phyloP scores from a whole-genome alignment of 2,888 invertebrate genomes.

The Acanthosoma haemorrhoidale region DNA sequence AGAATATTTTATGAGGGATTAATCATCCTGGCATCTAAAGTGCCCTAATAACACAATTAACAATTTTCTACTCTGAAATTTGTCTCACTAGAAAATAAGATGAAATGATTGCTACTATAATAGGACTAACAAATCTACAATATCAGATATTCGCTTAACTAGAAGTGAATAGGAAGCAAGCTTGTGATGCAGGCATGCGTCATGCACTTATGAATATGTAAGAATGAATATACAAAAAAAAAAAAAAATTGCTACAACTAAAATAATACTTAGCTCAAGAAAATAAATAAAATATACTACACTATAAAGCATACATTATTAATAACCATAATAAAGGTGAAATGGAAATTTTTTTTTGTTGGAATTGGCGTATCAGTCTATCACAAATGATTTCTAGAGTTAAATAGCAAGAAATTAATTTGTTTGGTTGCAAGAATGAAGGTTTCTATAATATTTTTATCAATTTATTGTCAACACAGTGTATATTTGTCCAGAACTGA shows the following conservation, averaged over 20 bases:
- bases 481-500: too few relatives aligned
- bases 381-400: too few relatives aligned
- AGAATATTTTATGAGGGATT: neutral
- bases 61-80: too few relatives aligned
- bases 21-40: too few relatives aligned
- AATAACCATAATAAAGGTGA: neutral
- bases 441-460: too few relatives aligned
- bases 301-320: slow-evolving; percentile 8
- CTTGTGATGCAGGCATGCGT: neutral
- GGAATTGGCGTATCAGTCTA: too few relatives aligned
- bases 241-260: neutral
- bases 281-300: neutral
- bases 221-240: neutral
- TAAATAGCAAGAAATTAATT: too few relatives aligned
- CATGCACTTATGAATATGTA: neutral
- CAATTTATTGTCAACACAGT: too few relatives aligned
- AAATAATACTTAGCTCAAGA: neutral
- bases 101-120: neutral
- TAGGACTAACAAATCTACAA: neutral
- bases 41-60: too few relatives aligned
- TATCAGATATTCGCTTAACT: neutral
- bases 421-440: too few relatives aligned
- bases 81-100: neutral
- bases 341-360: neutral
- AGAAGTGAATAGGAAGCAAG: slow-evolving; percentile 3